Evolutionary conservation across 2,888 invertebrate species (phyloP).

Genomic region (Scaptomyza reducta): DNA sequence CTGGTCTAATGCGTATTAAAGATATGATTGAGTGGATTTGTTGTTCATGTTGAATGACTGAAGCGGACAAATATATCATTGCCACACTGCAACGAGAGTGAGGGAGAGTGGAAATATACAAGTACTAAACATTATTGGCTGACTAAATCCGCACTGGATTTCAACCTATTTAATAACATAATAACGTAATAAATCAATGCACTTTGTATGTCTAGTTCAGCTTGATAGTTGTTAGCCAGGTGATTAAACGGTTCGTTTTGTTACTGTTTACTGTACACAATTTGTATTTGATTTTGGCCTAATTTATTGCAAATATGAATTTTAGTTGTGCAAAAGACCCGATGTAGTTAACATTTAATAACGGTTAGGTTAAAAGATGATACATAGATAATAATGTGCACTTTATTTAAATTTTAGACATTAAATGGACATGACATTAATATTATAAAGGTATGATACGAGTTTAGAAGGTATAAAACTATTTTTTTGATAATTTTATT

Average conservation of each 20-base stretch:
- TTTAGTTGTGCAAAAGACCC: neutral
- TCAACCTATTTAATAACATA: conserved; percentile 47
- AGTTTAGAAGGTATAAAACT: neutral
- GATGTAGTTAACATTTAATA: neutral
- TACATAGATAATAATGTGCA: neutral
- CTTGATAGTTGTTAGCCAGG: conserved; percentile 31
- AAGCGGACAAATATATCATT: conserved; percentile 57
- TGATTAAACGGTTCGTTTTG: conserved; percentile 38
- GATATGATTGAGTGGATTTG: conserved; percentile 79
- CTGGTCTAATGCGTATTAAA: conserved; percentile 61
- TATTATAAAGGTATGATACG: neutral
- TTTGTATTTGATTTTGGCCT: conserved; percentile 38
- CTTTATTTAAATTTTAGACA: neutral
- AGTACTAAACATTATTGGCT: conserved; percentile 53
- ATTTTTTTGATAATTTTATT: neutral
- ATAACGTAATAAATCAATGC: conserved; percentile 57
- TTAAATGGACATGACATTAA: neutral
- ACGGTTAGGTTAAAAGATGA: neutral
- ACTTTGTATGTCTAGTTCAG: conserved; percentile 12
- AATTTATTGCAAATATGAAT: conserved; percentile 34
- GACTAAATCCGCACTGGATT: conserved; percentile 59
- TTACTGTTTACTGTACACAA: conserved; percentile 42
- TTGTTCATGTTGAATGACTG: conserved; percentile 60
- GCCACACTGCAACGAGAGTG: conserved; percentile 47
- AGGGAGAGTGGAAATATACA: conserved; percentile 35